Conservation (phyloP, 2,113 vertebrate genomes). For the Regulus satrapa region DNA sequence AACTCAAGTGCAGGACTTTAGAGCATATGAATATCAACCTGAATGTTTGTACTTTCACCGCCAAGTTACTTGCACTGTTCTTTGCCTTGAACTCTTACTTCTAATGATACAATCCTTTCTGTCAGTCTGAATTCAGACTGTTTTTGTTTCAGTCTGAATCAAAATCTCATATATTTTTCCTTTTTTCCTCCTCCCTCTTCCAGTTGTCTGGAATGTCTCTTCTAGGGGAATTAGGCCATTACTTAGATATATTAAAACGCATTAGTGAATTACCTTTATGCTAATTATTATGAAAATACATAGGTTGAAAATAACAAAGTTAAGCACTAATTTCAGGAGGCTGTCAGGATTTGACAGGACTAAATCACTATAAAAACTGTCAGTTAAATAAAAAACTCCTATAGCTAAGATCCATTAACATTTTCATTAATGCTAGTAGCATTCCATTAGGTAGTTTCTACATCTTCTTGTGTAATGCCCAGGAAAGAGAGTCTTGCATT, state of each 20-base stretch:
- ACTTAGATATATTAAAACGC: background rate
- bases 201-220: background rate
- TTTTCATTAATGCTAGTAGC: background rate
- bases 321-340: background rate
- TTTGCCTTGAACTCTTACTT: background rate
- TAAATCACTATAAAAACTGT: background rate
- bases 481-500: background rate
- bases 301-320: background rate
- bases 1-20: background rate
- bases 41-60: background rate
- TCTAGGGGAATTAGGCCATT: background rate
- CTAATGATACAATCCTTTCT: background rate
- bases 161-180: background rate
- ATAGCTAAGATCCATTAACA: background rate
- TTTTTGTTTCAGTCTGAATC: background rate
- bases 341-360: background rate
- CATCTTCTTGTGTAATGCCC: background rate
- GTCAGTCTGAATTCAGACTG: too few species aligned
- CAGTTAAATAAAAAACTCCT: background rate
- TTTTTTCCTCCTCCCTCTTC: background rate
- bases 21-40: background rate
- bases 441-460: background rate
- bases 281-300: background rate
- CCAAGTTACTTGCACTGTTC: background rate
- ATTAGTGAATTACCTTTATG: background rate